Evolutionary conservation across 2,113 vertebrate genomes (phyloP).

Genomic region (Cepphus grylle): DNA sequence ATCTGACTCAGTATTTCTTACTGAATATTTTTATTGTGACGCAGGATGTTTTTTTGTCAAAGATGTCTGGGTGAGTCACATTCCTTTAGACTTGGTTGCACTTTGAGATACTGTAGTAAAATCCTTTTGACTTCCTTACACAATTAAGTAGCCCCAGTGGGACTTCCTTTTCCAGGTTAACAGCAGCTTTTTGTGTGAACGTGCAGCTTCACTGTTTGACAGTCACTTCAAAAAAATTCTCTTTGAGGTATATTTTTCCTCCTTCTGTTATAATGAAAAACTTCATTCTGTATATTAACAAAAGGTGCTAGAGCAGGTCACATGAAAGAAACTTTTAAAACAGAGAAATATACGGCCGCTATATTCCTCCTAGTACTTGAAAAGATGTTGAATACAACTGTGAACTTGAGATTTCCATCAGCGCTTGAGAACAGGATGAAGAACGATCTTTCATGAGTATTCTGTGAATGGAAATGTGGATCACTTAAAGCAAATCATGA

Average conservation of each 20-base stretch:
- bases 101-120: not conserved
- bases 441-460: constrained; percentile 2
- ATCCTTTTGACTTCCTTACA: not conserved
- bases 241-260: constrained; percentile 16
- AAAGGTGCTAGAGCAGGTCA: not conserved
- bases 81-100: not conserved
- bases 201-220: not conserved
- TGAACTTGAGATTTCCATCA: not conserved
- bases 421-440: not conserved
- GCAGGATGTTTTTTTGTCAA: not conserved
- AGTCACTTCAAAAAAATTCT: constrained; percentile 13
- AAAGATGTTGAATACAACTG: not conserved
- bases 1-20: not conserved
- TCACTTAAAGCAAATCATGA: not conserved
- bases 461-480: not conserved
- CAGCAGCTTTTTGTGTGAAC: not conserved
- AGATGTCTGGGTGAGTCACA: not conserved
- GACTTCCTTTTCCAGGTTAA: constrained; percentile 46
- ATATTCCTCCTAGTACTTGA: not conserved
- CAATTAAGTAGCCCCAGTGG: constrained; percentile 8
- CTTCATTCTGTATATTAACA: not conserved
- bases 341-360: not conserved
- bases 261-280: not conserved
- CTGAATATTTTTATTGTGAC: not conserved
- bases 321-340: constrained; percentile 17